Evolutionary conservation across 2,113 vertebrate genomes (phyloP).

Genomic region (Turnix velox): DNA sequence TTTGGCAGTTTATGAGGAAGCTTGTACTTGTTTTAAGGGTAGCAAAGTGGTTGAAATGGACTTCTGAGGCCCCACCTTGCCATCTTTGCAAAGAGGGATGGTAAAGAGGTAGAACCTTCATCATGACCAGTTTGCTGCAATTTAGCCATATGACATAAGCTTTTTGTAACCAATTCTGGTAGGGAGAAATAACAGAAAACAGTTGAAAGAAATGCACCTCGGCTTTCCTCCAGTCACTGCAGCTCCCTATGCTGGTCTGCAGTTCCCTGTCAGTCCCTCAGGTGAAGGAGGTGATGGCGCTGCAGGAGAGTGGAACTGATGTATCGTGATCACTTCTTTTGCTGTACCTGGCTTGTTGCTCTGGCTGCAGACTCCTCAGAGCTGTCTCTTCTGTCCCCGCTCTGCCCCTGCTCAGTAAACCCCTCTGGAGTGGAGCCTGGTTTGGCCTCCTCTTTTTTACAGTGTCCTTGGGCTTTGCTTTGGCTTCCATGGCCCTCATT

Average conservation of each 20-base stretch:
- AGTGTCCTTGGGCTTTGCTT: background rate
- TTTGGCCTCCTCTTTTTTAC: background rate
- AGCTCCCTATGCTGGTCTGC: background rate
- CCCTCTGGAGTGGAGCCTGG: background rate
- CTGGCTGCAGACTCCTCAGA: background rate
- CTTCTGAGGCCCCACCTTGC: background rate
- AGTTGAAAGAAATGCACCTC: accelerated
- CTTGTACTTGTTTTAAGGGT: background rate
- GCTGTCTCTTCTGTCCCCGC: accelerated
- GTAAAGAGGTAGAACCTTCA: background rate
- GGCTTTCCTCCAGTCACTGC: accelerated
- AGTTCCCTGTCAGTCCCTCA: background rate
- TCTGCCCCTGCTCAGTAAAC: background rate
- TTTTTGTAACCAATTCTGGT: background rate
- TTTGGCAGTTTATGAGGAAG: background rate
- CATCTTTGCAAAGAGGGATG: background rate
- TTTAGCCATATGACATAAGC: background rate
- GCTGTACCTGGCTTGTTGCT: background rate
- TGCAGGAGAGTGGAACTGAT: accelerated
- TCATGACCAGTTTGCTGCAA: background rate
- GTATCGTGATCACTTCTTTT: background rate
- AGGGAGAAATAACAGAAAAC: background rate
- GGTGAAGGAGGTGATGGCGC: background rate
- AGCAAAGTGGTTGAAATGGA: background rate
- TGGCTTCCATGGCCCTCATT: accelerated